Conservation (phyloP, 30 jellyfish, hydroid and myxozoan genomes). For the Catostylus mosaicus region DNA sequence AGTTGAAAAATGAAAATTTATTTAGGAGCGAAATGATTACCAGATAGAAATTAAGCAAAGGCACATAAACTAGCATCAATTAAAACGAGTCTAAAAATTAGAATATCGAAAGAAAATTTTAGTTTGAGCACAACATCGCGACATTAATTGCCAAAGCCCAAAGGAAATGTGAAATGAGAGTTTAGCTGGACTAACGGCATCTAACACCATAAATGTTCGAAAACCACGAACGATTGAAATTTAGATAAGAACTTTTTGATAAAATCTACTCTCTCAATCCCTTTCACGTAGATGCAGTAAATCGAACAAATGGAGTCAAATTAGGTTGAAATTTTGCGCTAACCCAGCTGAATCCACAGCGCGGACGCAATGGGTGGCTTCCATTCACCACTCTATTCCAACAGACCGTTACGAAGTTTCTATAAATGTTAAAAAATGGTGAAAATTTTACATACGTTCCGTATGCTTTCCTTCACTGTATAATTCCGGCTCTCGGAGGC, state of each 20-base stretch:
- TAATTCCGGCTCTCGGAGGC: neutral
- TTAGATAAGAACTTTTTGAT: neutral
- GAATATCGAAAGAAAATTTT: no score
- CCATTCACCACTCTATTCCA: neutral
- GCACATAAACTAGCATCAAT: no score
- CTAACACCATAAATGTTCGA: neutral
- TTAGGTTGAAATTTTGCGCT: neutral
- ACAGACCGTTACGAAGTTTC: neutral
- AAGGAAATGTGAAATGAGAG: no score
- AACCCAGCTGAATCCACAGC: neutral
- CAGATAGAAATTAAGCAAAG: no score
- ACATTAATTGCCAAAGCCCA: no score
- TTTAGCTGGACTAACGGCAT: neutral
- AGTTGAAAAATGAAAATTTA: no score
- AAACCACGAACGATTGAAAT: constrained; percentile 11
- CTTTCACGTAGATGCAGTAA: neutral
- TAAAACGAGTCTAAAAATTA: no score
- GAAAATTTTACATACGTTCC: neutral
- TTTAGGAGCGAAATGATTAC: no score
- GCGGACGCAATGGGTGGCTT: constrained; percentile 23
- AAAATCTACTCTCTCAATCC: neutral
- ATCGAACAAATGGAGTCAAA: neutral
- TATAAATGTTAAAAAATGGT: neutral
- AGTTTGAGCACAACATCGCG: no score
- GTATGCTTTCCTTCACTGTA: neutral